Conservation (phyloP, 2,888 invertebrate genomes). For the Alloplasta piceator region DNA sequence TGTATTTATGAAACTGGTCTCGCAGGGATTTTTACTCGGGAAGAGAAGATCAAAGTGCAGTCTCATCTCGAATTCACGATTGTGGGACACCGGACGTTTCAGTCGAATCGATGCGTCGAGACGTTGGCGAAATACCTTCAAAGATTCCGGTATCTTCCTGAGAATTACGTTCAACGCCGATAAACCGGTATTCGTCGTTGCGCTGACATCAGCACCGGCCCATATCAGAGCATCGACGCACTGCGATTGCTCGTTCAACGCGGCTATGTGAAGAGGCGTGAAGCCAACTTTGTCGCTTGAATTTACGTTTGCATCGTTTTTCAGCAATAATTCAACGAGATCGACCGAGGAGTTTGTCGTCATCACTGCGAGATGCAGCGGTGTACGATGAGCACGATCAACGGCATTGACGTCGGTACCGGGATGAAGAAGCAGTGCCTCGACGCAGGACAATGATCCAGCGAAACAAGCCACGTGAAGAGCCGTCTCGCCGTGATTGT, state of each 20-base stretch:
- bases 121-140: slow-evolving; percentile 82
- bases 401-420: slow-evolving; percentile 81
- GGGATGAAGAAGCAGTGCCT: slow-evolving; percentile 75
- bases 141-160: slow-evolving; percentile 83
- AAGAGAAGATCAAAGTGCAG: slow-evolving; percentile 81
- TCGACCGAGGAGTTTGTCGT: slow-evolving; percentile 78
- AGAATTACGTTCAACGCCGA: slow-evolving; percentile 83
- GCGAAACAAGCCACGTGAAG: slow-evolving; percentile 84
- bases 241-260: slow-evolving; percentile 83
- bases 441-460: slow-evolving; percentile 78
- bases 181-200: slow-evolving; percentile 82
- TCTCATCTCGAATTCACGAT: slow-evolving; percentile 81
- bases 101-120: slow-evolving; percentile 81
- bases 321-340: slow-evolving; percentile 77
- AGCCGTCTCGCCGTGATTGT: slow-evolving; percentile 83
- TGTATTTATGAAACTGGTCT: slow-evolving; percentile 83
- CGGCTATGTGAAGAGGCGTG: slow-evolving; percentile 84
- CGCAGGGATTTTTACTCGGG: slow-evolving; percentile 80
- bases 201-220: slow-evolving; percentile 83
- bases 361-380: slow-evolving; percentile 83
- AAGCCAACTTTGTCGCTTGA: slow-evolving; percentile 81
- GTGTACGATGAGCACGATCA: slow-evolving; percentile 81
- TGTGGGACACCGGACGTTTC: slow-evolving; percentile 78
- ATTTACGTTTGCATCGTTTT: slow-evolving; percentile 79
- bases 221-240: slow-evolving; percentile 83